phyloP scores from a whole-genome alignment of 1,140 invertebrate genomes.

The Bombyx mandarina region DNA sequence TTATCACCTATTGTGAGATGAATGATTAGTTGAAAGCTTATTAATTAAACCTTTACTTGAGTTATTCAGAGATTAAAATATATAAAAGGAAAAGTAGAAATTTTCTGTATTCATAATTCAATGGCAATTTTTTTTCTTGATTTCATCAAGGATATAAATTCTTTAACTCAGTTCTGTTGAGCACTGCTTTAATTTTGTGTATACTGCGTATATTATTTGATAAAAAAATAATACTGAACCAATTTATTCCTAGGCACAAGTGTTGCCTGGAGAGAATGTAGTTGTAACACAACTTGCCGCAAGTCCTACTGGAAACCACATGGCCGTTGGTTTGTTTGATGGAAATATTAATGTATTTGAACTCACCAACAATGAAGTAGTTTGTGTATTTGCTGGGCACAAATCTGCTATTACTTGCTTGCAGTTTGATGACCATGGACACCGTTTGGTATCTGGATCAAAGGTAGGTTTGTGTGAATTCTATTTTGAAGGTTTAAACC shows the following conservation, averaged over 20 bases:
- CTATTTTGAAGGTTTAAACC: no score
- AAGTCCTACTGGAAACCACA: conserved; percentile 79
- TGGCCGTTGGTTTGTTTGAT: conserved; percentile 94
- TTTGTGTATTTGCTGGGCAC: conserved; percentile 91
- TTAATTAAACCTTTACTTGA: background rate
- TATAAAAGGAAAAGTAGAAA: background rate
- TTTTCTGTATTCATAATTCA: background rate
- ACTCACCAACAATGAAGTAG: conserved; percentile 76
- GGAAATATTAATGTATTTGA: conserved; percentile 90
- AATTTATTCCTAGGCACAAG: conserved; percentile 72
- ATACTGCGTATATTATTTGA: background rate
- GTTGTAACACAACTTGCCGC: conserved; percentile 81
- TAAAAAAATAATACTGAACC: background rate
- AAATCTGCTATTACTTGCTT: conserved; percentile 87
- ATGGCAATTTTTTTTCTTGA: background rate
- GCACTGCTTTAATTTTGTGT: background rate
- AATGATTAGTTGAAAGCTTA: background rate
- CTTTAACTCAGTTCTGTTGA: background rate
- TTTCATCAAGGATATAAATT: background rate
- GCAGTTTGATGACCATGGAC: conserved; percentile 84
- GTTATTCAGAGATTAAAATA: background rate
- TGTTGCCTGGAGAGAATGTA: conserved; percentile 82
- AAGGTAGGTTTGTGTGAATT: conserved; percentile 72
- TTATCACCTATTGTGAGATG: no score
- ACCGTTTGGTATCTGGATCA: conserved; percentile 87